Evolutionary conservation across 2,888 invertebrate species (phyloP).

Genomic region (Synergus japonicus): DNA sequence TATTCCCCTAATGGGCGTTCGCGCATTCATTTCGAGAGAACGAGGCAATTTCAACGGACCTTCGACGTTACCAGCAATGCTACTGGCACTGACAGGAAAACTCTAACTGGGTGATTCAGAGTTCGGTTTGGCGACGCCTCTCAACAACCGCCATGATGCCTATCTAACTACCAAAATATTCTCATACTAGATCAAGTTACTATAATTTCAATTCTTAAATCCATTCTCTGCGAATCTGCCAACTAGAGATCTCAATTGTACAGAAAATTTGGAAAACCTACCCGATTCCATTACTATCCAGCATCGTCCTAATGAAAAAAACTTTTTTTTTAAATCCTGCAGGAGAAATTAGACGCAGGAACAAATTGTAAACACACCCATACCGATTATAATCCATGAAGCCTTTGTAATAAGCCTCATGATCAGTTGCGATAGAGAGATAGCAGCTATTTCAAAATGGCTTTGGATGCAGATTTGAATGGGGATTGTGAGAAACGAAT

Average conservation of each 20-base stretch:
- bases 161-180: slow-evolving; percentile 62
- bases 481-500: not conserved
- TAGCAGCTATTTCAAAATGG: not conserved
- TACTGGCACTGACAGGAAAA: slow-evolving; percentile 77
- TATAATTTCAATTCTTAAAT: slow-evolving; percentile 54
- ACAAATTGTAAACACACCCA: not conserved
- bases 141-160: slow-evolving; percentile 71
- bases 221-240: not conserved
- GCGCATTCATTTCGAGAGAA: slow-evolving; percentile 76
- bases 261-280: not conserved
- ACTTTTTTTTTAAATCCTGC: too few relatives aligned
- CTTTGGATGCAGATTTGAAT: not conserved
- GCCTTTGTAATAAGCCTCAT: not conserved
- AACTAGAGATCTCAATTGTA: not conserved
- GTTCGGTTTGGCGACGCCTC: slow-evolving; percentile 77
- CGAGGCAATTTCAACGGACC: slow-evolving; percentile 74
- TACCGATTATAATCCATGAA: not conserved
- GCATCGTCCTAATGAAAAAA: too few relatives aligned
- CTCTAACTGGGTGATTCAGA: slow-evolving; percentile 77
- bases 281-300: not conserved
- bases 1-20: slow-evolving; percentile 77
- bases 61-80: slow-evolving; percentile 67
- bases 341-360: not conserved
- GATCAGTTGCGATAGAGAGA: not conserved
- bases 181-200: slow-evolving; percentile 64